Conservation (phyloP, 2,797 vertebrate species). For the Sebastes trivittatus region DNA sequence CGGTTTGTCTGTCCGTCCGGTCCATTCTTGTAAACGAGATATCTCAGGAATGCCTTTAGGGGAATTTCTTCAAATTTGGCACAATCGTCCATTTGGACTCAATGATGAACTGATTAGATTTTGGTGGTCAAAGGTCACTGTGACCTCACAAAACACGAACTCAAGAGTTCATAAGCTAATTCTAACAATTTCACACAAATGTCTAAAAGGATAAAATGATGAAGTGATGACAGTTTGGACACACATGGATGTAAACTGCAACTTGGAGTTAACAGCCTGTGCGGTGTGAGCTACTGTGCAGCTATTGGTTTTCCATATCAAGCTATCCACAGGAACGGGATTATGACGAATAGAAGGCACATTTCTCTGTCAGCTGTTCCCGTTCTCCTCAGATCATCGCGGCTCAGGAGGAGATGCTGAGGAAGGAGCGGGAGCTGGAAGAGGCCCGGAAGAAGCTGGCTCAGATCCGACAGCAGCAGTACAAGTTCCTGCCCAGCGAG, state of each 20-base stretch:
- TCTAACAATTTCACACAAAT: not conserved
- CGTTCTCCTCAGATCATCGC: conserved; percentile 90
- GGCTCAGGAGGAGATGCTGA: conserved; percentile 98
- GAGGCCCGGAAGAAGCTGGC: conserved; percentile 98
- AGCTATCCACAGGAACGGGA: conserved; percentile 11
- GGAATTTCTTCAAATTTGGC: too few species aligned
- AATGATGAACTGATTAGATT: too few species aligned
- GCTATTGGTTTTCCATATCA: not conserved
- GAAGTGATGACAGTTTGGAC: too few species aligned
- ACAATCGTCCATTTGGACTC: too few species aligned
- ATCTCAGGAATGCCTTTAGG: too few species aligned
- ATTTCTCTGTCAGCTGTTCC: conserved; percentile 35
- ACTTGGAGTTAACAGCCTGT: not conserved
- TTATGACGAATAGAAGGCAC: not conserved
- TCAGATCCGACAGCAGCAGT: conserved; percentile 99
- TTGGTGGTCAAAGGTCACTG: too few species aligned
- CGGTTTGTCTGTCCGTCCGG: too few species aligned
- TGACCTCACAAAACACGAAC: too few species aligned
- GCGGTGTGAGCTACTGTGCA: not conserved
- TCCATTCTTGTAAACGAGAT: too few species aligned
- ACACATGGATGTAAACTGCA: too few species aligned
- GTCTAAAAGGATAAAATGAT: too few species aligned
- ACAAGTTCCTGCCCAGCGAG: conserved; percentile 97
- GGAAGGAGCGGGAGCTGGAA: conserved; percentile 97
- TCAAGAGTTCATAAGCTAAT: too few species aligned